Evolutionary conservation across 2,113 vertebrate genomes (phyloP).

Genomic region (Archocentrus centrarchus): DNA sequence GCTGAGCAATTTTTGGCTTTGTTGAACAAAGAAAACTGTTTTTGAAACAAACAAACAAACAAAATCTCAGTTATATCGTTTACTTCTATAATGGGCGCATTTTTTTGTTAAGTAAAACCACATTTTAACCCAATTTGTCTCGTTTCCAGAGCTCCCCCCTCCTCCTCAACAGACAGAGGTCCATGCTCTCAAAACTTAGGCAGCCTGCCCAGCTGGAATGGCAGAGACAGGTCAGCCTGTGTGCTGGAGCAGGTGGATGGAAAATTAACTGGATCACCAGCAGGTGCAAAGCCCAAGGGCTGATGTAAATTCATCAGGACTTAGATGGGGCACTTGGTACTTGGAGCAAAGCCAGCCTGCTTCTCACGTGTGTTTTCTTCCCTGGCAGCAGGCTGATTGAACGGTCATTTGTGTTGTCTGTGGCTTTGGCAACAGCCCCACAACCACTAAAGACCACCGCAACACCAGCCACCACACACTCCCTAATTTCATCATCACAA

Average conservation of each 20-base stretch:
- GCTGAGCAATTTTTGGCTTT: neutral
- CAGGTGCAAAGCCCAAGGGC: conserved; percentile 80
- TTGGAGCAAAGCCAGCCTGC: conserved; percentile 70
- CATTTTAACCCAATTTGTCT: conserved; percentile 40
- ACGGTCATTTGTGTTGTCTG: conserved; percentile 74
- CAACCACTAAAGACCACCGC: conserved; percentile 2
- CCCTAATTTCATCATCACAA: conserved; percentile 66
- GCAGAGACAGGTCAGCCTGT: conserved; percentile 51
- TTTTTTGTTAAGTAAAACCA: neutral
- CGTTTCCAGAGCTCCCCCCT: conserved; percentile 8
- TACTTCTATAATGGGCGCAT: neutral
- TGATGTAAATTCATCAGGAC: conserved; percentile 78
- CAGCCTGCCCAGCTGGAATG: conserved; percentile 57
- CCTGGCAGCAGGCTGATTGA: conserved; percentile 69
- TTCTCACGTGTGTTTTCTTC: conserved; percentile 74
- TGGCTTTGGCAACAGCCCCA: conserved; percentile 67
- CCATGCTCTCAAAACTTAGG: conserved; percentile 34
- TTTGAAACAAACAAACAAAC: neutral
- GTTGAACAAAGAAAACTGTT: neutral
- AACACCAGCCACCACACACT: conserved; percentile 35
- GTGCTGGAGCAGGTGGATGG: conserved; percentile 70
- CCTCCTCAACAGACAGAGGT: conserved; percentile 17
- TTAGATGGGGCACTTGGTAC: conserved; percentile 74
- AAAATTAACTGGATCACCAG: conserved; percentile 75
- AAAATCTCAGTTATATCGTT: neutral